Conservation (phyloP, 2,797 vertebrate genomes). For the Chaenodraco wilsoni region DNA sequence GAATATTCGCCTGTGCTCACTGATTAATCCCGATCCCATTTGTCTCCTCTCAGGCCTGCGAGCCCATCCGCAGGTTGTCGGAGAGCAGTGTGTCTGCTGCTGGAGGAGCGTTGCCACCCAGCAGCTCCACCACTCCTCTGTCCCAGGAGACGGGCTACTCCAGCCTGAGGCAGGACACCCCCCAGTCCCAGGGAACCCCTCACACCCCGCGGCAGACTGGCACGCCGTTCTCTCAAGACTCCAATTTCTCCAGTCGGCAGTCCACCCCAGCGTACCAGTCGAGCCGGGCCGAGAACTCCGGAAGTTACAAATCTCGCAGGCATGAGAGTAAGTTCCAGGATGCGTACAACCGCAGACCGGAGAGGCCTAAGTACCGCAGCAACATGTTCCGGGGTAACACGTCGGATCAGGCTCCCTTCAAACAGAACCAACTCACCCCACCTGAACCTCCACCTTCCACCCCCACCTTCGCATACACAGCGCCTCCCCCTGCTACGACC, state of each 20-base stretch:
- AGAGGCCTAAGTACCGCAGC: slow-evolving; percentile 93
- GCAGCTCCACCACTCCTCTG: slow-evolving; percentile 91
- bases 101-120: slow-evolving; percentile 87
- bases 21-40: background rate
- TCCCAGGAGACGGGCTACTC: slow-evolving; percentile 97
- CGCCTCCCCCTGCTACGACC: slow-evolving; percentile 85
- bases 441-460: slow-evolving; percentile 90
- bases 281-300: slow-evolving; percentile 84
- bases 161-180: slow-evolving; percentile 94
- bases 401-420: slow-evolving; percentile 84
- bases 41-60: slow-evolving; percentile 83
- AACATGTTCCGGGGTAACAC: slow-evolving; percentile 77
- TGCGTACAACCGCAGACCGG: slow-evolving; percentile 94
- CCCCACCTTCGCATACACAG: slow-evolving; percentile 88
- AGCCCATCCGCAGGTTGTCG: slow-evolving; percentile 91
- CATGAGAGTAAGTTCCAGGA: slow-evolving; percentile 96
- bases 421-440: slow-evolving; percentile 89
- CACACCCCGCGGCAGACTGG: slow-evolving; percentile 90
- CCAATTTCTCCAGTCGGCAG: slow-evolving; percentile 94
- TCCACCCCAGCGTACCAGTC: slow-evolving; percentile 93
- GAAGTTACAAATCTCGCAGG: slow-evolving; percentile 90
- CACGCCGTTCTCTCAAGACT: slow-evolving; percentile 97
- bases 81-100: slow-evolving; percentile 85
- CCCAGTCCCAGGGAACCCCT: slow-evolving; percentile 93
- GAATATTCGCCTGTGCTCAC: background rate